Evolutionary conservation across 2,797 vertebrate genomes (phyloP), one percentile per base, ranked within the genome.

Genomic region (Esox masquinongy): DNA sequence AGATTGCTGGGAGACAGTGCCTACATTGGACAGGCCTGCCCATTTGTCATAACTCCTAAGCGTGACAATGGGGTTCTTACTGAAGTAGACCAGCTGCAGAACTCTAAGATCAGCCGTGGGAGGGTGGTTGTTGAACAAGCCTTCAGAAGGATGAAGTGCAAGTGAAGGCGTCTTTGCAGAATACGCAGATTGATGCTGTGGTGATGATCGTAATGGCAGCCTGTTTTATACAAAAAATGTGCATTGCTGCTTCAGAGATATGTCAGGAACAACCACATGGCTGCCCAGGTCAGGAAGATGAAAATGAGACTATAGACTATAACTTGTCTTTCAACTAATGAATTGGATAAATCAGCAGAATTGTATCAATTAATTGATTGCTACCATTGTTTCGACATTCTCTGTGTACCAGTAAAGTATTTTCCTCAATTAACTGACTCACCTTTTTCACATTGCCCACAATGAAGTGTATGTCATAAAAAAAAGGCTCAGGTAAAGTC

Each of bases 201-300:
- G 29, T 31, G 29, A 70, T 61, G 56, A 61, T 43, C 19, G 22
- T n/a, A 17, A 79, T 82, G 80, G 77, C 80, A 76, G 77, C 77
- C 36, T 74, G 79, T 66, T 80, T 80, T 70, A 47, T 80, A 51
- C 75, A 77, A 34, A 80, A 80, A 22, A 77, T 77, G 75, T 77
- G 75, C 73, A 71, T 68, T 66, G 79, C 66, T 75, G 75, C 72
- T 34, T 70, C 73, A 15, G 72, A 74, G 9, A 49, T 34, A 39
- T 80, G 79, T 77, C 51, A 74, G 50, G 72, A 77, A 47, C 75
- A 74, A 56, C 79, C 61, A 68, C 72, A 77, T 77, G 79, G 75
- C 56, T 80, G 79, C 63, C n/a, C n/a, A n/a, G n/a, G n/a, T n/a
- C n/a, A n/a, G n/a, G n/a, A n/a, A n/a, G n/a, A n/a, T n/a, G n/a